Conservation (phyloP, 2,888 invertebrate species). For the Andrena flavipes region DNA sequence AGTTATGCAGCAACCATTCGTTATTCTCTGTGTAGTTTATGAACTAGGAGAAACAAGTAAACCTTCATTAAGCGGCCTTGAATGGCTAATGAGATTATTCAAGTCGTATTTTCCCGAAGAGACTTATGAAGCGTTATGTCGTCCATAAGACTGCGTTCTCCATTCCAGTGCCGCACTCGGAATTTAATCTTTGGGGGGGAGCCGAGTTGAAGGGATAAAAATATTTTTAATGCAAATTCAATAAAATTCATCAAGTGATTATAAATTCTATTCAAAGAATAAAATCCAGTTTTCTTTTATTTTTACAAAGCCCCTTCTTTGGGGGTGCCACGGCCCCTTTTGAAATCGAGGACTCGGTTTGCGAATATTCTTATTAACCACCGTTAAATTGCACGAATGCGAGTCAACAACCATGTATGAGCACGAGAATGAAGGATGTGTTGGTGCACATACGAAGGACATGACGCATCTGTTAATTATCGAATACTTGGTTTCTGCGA, state of each 20-base stretch:
- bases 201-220: no score
- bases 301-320: no score
- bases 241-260: no score
- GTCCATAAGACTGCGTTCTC: no score
- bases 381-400: not conserved
- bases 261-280: no score
- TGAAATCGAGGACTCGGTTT: not conserved
- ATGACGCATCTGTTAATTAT: slow-evolving; percentile 77
- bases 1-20: slow-evolving; percentile 1
- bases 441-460: slow-evolving; percentile 67
- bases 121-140: not conserved
- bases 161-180: no score
- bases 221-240: no score
- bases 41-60: slow-evolving; percentile 15
- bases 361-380: not conserved
- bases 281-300: no score
- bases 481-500: slow-evolving; percentile 53
- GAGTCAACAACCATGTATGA: not conserved
- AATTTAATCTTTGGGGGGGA: no score
- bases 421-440: not conserved
- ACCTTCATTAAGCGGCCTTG: slow-evolving; percentile 34
- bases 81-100: slow-evolving; percentile 2
- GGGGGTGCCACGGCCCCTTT: no score
- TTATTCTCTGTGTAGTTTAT: not conserved
- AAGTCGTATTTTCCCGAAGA: not conserved